Conservation (phyloP, 2,888 invertebrate genomes). For the Scaptomyza polygonia region DNA sequence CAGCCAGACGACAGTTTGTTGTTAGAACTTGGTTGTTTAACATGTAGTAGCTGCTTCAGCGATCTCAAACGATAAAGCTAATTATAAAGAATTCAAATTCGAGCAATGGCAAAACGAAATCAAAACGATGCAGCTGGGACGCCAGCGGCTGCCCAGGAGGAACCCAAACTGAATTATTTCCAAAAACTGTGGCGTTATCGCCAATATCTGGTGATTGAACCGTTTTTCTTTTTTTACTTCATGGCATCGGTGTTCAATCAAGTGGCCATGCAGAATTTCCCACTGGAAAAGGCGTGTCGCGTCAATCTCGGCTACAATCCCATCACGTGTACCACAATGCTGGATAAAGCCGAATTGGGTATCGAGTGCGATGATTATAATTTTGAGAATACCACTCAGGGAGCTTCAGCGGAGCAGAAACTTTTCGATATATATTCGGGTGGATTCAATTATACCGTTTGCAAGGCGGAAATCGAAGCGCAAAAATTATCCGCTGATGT, state of each 20-base stretch:
- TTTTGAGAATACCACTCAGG: conserved; percentile 74
- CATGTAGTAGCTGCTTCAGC: conserved; percentile 34
- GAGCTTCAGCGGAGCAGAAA: conserved; percentile 57
- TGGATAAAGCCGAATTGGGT: conserved; percentile 80
- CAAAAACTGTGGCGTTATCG: conserved; percentile 82
- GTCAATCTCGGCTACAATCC: conserved; percentile 82
- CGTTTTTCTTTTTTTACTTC: conserved; percentile 82
- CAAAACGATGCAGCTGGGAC: conserved; percentile 19
- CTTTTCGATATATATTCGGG: conserved; percentile 53
- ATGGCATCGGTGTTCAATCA: conserved; percentile 82
- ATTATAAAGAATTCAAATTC: conserved; percentile 15
- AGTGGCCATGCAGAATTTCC: conserved; percentile 83
- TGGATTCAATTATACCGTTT: conserved; percentile 82
- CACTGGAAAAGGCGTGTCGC: conserved; percentile 83
- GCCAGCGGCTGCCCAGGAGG: conserved; percentile 25
- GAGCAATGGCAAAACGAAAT: conserved; percentile 50
- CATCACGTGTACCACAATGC: conserved; percentile 78
- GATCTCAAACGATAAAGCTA: neutral
- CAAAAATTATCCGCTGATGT: conserved; percentile 82
- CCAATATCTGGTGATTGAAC: conserved; percentile 82
- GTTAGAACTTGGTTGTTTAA: conserved; percentile 70
- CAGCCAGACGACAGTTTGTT: conserved; percentile 56
- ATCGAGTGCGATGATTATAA: conserved; percentile 80
- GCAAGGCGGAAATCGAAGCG: conserved; percentile 83
- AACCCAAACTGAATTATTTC: conserved; percentile 71